Evolutionary conservation across 2,113 vertebrate genomes (phyloP), one percentile per base, ranked within the genome.

Genomic region (Zosterops borbonicus): DNA sequence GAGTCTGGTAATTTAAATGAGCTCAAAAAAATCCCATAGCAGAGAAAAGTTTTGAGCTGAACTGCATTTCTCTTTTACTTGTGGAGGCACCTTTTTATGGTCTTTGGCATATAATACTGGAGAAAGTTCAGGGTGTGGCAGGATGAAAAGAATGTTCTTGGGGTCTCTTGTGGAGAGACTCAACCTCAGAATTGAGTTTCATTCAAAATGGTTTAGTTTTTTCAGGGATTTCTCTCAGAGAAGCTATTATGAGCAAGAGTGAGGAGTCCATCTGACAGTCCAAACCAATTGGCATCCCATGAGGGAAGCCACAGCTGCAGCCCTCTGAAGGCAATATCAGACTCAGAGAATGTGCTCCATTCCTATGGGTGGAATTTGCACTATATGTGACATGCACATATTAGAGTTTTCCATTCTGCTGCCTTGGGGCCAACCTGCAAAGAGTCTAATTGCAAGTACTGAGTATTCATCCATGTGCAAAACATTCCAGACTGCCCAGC

Each of bases 381-480:
- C 23, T 46, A 20, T 9, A 18, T 1, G 4, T 69, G 39, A 46
- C 29, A 14, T 11, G 4, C 6, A 55, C 1, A 0, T 9, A 3
- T 25, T 20, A 46, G 14, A 49, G 9, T 56, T 90, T 82, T 60
- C n/a, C 27, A 16, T 35, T 16, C 3, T 65, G 13, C 21, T 87
- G 18, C 60, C 64, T 68, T 52, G 50, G 11, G 5, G 5, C 3
- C 56, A 74, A 23, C 9, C 20, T 78, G 23, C 21, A 70, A 39
- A 33, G 12, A 42, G 14, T 19, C 22, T 62, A 29, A 21, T 23
- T 55, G 10, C 13, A 84, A 47, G 5, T 41, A 18, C 14, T 58
- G 46, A 53, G 27, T 49, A 49, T 78, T 65, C 13, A 73, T 14
- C 21, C 9, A 1, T 14, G 18, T 39, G 16, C 11, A 90, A 87